Conservation (phyloP, 2,113 vertebrate genomes). For the Marmota flaviventris region DNA sequence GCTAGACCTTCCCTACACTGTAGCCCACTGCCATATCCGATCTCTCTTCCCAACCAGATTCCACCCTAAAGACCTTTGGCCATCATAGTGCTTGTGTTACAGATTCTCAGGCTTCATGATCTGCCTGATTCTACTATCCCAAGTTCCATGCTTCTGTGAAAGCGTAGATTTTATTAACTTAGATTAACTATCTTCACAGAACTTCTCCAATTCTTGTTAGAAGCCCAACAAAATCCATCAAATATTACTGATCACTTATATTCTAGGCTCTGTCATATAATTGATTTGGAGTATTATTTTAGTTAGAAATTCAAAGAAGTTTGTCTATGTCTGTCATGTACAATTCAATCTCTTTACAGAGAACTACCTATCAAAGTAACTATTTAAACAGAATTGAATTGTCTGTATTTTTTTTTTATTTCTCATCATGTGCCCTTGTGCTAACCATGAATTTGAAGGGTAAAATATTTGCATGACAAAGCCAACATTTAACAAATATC, state of each 20-base stretch:
- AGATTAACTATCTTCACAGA: background rate
- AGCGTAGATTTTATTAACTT: background rate
- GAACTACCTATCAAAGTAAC: background rate
- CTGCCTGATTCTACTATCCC: background rate
- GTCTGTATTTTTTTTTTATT: background rate
- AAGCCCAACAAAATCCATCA: constrained; percentile 8
- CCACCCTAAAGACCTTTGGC: background rate
- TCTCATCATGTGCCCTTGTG: background rate
- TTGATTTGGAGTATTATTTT: background rate
- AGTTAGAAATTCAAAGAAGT: constrained; percentile 6
- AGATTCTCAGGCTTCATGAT: background rate
- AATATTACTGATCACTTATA: background rate
- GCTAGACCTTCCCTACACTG: fast-evolving
- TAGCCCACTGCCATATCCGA: background rate
- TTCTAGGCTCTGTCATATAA: background rate
- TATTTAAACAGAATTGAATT: background rate
- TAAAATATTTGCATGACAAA: constrained; percentile 17
- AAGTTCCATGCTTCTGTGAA: background rate
- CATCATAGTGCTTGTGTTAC: background rate
- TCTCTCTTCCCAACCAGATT: background rate
- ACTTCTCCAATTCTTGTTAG: background rate
- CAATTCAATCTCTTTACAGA: background rate
- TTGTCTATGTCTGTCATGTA: background rate
- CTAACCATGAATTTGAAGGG: constrained; percentile 42
- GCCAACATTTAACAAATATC: constrained; percentile 33